A percentile compares a stretch with the other conserved stretches of the same genome.
Conservation (phyloP, 2,888 invertebrate genomes). For the Coelopa pilipes region DNA sequence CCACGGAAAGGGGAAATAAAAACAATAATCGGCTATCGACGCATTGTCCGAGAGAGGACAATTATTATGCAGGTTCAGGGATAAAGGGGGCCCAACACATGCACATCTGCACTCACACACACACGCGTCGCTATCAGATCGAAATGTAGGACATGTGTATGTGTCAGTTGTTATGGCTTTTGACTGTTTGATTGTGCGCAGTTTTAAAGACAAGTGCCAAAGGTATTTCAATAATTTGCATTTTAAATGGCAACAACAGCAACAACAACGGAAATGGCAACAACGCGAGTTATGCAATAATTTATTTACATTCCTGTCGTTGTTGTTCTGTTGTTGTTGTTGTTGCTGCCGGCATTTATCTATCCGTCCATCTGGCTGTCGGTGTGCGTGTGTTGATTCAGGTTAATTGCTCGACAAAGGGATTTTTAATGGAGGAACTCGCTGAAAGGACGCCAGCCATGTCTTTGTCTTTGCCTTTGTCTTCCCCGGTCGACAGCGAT, state of each 20-base stretch:
- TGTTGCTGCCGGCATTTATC: not conserved
- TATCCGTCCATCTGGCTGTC: too few species aligned
- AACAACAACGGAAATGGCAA: not conserved
- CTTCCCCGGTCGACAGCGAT: too few species aligned
- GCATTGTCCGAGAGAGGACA: slow-evolving; percentile 5
- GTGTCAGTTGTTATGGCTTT: too few species aligned
- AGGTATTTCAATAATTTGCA: slow-evolving; percentile 10
- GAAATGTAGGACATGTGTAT: not conserved
- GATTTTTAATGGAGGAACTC: too few species aligned
- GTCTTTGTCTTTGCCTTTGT: too few species aligned
- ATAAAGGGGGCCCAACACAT: too few species aligned
- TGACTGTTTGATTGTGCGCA: not conserved
- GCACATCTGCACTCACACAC: not conserved
- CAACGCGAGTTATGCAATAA: not conserved
- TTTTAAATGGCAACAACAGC: slow-evolving; percentile 7
- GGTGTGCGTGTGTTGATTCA: too few species aligned
- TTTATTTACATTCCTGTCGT: slow-evolving; percentile 1
- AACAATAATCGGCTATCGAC: not conserved
- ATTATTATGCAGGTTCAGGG: slow-evolving; percentile 19
- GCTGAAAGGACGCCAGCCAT: too few species aligned
- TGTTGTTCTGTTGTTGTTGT: not conserved
- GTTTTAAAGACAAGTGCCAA: slow-evolving; percentile 6
- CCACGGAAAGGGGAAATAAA: too few species aligned
- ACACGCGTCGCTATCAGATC: not conserved
- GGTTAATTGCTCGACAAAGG: too few species aligned